Base-by-base conservation (phyloP, 1,140 invertebrate species). In the Maconellicoccus hirsutus region DNA sequence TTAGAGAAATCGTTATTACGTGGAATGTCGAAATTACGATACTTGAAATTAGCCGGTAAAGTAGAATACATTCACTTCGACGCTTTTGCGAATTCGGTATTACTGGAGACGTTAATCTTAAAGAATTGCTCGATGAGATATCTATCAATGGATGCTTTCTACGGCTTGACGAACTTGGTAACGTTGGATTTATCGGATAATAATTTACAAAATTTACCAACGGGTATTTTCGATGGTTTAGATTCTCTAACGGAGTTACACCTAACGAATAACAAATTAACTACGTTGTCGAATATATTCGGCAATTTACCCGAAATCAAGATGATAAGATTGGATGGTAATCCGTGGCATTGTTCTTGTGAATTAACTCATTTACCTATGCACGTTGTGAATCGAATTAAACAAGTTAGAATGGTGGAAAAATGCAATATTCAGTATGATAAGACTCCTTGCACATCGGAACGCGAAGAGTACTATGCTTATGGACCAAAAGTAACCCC, bases 311-410 rank as follows among this genome's bases (percentile, higher is more conserved):
- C 80, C 0, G 75, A 82, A 1, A 16, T 72, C 19, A 83, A 82
- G 78, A 77, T 87, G 42, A 81, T 84, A 1, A 79, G 85, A 70
- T 75, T 87, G 59, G 84, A 86, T 74, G 80, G 81, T 8, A 89
- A 89, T 80, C 86, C 86, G 10, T 88, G 87, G 87, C 82, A 88
- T 72, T 89, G 87, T 75, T 82, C 81, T 39, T 89, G 87, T 75
- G 78, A 81, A 1, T 86, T 89, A 85, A 77, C 75, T 3, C 2
- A 3, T 4, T 23, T 10, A 19, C 61, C 22, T 23, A 4, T 22
- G 22, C 61, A 25, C 21, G 25, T 8, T 4, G 21, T 23, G 22
- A 66, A 66, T 23, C 22, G 19, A 66, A 22, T 66, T 6, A 66
- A 66, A 26, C 22, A 66, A 4, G 8, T 10, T 25, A 23, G 21